Base-by-base conservation (phyloP, 2,888 invertebrate genomes). In the Bellardia pandia region DNA sequence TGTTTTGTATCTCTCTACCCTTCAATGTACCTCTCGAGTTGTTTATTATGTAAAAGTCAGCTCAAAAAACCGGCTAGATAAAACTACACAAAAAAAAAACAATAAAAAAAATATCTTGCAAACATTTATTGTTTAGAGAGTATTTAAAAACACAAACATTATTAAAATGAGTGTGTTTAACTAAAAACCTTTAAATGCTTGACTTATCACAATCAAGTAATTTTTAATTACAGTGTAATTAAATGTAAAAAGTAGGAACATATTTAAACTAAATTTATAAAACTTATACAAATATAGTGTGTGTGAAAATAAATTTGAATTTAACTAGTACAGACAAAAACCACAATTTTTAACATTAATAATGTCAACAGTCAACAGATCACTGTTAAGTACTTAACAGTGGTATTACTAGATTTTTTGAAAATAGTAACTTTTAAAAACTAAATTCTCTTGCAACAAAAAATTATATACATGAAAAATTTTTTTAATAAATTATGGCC, bases 221-320 rank as follows among this genome's bases (percentile, higher is more conserved):
- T 72, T 76, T 86, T 82, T 82, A 82, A 86, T 82, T 78, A 45
- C n/a, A 68, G 8, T 86, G 53, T 42, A 77, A 86, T 86, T 86
- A 86, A 71, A 80, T 33, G 16, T 30, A 51, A 68, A 60, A 77
- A 60, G 13, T 23, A 62, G 37, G 7, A 16, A 58, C 6, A 45
- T 13, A 71, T 71, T 60, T 37, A 45, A 58, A 56, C 40, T 62
- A 62, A n/a, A 48, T 37, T 37, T 66, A 56, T 48, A 8, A 68
- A 11, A 30, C 51, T n/a, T 7, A 72, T 45, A 37, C 23, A 69
- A 58, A 48, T 30, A 51, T 45, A 2, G 23, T 23, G 23, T 23
- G 23, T 23, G 23, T 23, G 23, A 23, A 23, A 1, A 23, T 23
- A 23, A 23, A 23, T 23, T 23, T 23, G 23, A 23, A 23, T 23